Evolutionary conservation across 2,888 invertebrate genomes (phyloP), one percentile per base, ranked within the genome.

Genomic region (Netelia inedita): DNA sequence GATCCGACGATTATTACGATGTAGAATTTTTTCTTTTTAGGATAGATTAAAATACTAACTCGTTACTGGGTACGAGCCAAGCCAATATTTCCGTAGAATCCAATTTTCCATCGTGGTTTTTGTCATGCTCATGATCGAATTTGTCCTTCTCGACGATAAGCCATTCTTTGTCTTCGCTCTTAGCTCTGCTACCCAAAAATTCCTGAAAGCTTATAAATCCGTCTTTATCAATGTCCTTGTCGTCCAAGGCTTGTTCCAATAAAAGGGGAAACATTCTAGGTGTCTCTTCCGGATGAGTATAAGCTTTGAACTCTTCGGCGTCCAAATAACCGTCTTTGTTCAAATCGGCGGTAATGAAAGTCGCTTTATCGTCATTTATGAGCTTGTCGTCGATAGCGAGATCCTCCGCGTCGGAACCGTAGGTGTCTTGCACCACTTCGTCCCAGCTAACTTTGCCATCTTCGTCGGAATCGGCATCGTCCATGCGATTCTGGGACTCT

Each of bases 211-310:
- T 96, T 76, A 99, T 96, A 83, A 94, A 94, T 0, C 98, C 98
- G 94, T 99, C 98, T 16, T 95, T 95, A 94, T 99, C 96, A 46
- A 89, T 94, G 94, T 99, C 99, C 94, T 98, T 98, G 87, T 98
- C 98, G 1, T 96, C 94, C 89, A 99, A 94, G 0, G 98, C 97
- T 94, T 98, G 98, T 89, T 97, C 95, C 86, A 98, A 93, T 63
- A 98, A 95, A 87, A 96, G 94, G 16, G 96, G 96, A 87, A 97
- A 95, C 99, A 99, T 99, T 91, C 96, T 95, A 43, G 96, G 96
- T 93, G 98, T 97, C 93, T 99, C 98, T 94, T 99, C 98, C 0
- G 99, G 99, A 93, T 98, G 98, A 65, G 97, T 96, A 94, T 99
- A 99, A 23, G 97, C 96, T 87, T 97, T 95, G 94, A 98, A 99